phyloP scores from a whole-genome alignment of 2,797 vertebrate species.

The Chrysocyon brachyurus region DNA sequence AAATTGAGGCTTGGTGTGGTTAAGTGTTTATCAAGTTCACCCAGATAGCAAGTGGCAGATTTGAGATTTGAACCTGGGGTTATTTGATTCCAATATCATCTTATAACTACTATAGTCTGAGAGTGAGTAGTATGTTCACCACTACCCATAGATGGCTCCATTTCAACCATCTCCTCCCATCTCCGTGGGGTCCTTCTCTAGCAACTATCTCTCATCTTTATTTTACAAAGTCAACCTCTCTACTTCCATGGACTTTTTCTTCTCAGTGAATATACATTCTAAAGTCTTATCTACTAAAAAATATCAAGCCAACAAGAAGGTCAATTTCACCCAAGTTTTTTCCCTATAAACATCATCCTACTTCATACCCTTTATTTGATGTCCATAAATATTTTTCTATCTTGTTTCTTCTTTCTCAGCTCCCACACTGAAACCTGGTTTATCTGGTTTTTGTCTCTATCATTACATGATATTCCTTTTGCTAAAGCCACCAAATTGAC shows the following conservation, averaged over 20 bases:
- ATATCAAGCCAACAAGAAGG: background rate
- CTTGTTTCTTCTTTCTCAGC: background rate
- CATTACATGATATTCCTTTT: slow-evolving; percentile 12
- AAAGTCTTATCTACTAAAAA: slow-evolving; percentile 20
- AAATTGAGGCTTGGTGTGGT: slow-evolving; percentile 34
- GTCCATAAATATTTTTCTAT: slow-evolving; percentile 41
- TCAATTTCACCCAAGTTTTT: background rate
- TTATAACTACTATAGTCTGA: background rate
- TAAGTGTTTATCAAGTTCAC: slow-evolving; percentile 3
- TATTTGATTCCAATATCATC: slow-evolving; percentile 32
- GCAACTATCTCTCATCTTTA: background rate
- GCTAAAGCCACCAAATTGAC: background rate
- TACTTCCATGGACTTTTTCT: slow-evolving; percentile 16
- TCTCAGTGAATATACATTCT: background rate
- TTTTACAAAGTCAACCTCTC: background rate
- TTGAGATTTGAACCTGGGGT: slow-evolving; percentile 20
- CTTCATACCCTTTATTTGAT: background rate
- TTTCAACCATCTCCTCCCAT: background rate
- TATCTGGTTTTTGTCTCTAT: slow-evolving; percentile 1
- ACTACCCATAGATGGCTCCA: background rate
- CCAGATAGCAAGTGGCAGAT: background rate
- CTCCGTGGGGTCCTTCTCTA: background rate
- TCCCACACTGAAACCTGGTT: slow-evolving; percentile 43
- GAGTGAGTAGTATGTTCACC: background rate
- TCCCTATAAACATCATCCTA: background rate